Evolutionary conservation across 2,888 invertebrate species (phyloP), one percentile per base, ranked within the genome.

Genomic region (Polydrusus tereticollis): DNA sequence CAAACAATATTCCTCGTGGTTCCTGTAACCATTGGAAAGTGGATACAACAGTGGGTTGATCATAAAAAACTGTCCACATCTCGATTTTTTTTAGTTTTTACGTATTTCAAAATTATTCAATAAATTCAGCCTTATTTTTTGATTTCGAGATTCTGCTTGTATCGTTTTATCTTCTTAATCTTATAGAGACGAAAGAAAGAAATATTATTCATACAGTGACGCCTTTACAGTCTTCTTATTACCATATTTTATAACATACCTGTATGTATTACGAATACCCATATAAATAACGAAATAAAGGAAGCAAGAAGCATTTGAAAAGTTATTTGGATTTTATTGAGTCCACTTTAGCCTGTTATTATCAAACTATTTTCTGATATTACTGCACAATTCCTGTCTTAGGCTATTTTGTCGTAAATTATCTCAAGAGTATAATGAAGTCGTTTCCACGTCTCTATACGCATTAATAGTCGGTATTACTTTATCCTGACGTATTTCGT

Each of bases 331-430:
- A 63, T 63, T 63, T 50, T 63, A 63, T 63, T 63, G 36, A 29
- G 45, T 36, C 33, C 63, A 47, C 58, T 64, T 67, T 21, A 41
- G 14, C 29, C 7, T 26, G 38, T 62, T 62, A 62, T 62, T 69
- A 69, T 62, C 62, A 38, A 33, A 55, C 55, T 47, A 69, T 69
- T 69, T 69, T 69, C 69, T 29, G 52, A 50, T 62, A 62, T 69
- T 62, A 62, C 47, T 60, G 47, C 52, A 68, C 52, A 59, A 68
- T 68, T 68, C 60, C 60, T 52, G 64, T 64, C 52, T 26, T 16
- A 5, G 14, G 38, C 50, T 38, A 36, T 52, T 68, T 60, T 10
- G 50, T 45, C 20, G 60, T 59, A 68, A 68, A 68, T 68, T 68
- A 60, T 50, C 38, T 33, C 52, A 21, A 36, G n/a, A 68, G 50